Evolutionary conservation across 2,797 vertebrate species (phyloP).

Genomic region (Notamacropus eugenii): DNA sequence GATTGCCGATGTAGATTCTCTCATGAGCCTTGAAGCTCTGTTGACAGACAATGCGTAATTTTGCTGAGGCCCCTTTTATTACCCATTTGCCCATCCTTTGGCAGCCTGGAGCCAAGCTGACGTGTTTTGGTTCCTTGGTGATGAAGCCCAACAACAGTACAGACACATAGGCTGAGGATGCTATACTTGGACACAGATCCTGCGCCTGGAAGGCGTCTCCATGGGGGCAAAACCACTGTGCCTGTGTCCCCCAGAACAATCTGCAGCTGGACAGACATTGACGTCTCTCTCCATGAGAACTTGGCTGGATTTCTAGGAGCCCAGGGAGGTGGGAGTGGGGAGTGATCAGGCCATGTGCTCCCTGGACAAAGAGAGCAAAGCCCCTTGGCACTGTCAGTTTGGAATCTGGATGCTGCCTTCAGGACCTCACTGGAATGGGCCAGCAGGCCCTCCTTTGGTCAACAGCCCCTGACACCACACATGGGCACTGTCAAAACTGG

Average conservation of each 20-base stretch:
- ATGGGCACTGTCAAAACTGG: neutral
- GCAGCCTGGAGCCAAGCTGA: neutral
- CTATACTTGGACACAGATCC: no score
- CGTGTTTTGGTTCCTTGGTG: neutral
- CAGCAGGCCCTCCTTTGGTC: neutral
- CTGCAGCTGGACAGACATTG: neutral
- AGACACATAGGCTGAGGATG: neutral
- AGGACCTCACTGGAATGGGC: neutral
- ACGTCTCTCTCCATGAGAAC: neutral
- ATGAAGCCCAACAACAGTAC: neutral
- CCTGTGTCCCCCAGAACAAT: neutral
- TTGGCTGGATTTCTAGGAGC: neutral
- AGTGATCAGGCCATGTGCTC: neutral
- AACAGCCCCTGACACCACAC: accelerated
- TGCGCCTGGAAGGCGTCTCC: no score
- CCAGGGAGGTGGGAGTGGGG: accelerated
- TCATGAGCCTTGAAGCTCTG: neutral
- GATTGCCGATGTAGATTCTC: neutral
- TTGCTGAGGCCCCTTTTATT: neutral
- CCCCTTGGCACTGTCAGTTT: no score
- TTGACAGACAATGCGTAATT: neutral
- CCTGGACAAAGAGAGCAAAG: neutral
- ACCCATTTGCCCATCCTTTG: neutral
- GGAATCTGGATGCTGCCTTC: no score
- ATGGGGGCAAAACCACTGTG: neutral